A percentile compares a stretch with the other conserved stretches of the same genome.
Evolutionary conservation across 2,113 vertebrate species (phyloP).

Genomic region (Okapia johnstoni): DNA sequence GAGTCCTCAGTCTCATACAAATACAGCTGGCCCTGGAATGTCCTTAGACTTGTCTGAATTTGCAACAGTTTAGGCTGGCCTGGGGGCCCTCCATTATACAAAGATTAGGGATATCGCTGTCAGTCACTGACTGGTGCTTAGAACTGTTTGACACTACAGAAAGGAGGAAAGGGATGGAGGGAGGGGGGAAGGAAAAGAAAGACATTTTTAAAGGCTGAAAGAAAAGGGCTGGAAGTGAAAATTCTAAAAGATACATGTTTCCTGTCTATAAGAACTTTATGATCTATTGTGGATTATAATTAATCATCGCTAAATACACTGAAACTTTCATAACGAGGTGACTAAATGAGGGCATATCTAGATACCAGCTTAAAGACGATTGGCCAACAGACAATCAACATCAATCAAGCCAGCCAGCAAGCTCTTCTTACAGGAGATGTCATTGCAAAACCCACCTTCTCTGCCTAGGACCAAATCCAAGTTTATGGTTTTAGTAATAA

Average conservation of each 20-base stretch:
- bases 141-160: neutral
- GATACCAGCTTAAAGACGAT: neutral
- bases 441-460: neutral
- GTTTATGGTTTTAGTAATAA: conserved; percentile 4
- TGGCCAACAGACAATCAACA: neutral
- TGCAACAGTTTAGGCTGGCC: neutral
- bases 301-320: neutral
- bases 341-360: neutral
- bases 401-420: neutral
- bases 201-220: neutral
- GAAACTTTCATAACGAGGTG: neutral
- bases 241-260: neutral
- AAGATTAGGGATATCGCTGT: neutral
- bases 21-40: neutral
- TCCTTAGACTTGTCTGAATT: neutral
- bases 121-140: neutral
- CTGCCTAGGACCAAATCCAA: neutral
- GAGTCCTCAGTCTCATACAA: neutral
- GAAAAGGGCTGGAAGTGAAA: neutral
- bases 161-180: neutral
- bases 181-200: neutral
- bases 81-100: neutral
- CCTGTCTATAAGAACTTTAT: neutral
- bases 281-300: neutral
- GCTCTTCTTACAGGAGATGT: neutral